These are phyloP conservation scores for Lathamus discolor DNA, from an alignment of 2,113 vertebrate species.

Conservation along the genomic window DNA sequence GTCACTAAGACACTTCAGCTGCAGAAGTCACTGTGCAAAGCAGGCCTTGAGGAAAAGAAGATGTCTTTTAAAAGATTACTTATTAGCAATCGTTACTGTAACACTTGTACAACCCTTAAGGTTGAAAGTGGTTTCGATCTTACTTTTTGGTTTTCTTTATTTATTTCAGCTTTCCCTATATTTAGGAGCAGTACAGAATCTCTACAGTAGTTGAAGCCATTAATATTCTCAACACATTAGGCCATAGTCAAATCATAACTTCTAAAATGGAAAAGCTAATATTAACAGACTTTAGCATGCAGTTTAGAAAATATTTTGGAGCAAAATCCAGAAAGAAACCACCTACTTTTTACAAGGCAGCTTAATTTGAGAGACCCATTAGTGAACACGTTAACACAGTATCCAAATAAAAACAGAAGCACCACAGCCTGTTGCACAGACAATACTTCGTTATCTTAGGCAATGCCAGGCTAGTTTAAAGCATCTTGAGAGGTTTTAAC, in stretches of 20 bases:
- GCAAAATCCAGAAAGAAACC: not conserved
- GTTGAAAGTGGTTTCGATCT: not conserved
- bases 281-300: not conserved
- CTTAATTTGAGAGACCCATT: not conserved
- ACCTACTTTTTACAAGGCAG: not conserved
- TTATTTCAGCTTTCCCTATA: not conserved
- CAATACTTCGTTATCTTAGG: fast-evolving
- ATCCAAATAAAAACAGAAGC: not conserved
- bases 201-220: not conserved
- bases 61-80: not conserved
- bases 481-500: not conserved
- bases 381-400: not conserved
- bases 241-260: not conserved
- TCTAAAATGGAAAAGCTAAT: not conserved
- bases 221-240: not conserved
- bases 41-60: not conserved
- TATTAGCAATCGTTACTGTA: not conserved
- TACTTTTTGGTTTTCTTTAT: not conserved
- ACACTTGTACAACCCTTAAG: not conserved
- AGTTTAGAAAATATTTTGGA: not conserved
- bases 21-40: not conserved
- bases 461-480: not conserved
- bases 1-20: not conserved
- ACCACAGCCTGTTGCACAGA: not conserved
- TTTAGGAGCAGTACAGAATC: not conserved